Evolutionary conservation across 2,888 invertebrate species (phyloP).

Genomic region (Apamea monoglypha): DNA sequence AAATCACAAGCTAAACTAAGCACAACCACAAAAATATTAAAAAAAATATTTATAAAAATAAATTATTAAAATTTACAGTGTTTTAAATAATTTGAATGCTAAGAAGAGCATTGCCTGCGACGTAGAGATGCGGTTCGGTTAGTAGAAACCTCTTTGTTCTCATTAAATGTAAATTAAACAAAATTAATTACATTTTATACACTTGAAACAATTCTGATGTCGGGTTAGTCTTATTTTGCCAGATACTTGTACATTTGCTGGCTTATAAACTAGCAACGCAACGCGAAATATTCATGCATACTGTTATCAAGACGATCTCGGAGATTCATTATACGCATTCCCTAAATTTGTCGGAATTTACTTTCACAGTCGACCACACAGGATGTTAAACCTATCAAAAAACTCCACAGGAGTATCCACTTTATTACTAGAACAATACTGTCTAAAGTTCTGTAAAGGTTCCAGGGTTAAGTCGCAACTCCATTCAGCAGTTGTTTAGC

Average conservation of each 20-base stretch:
- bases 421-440: background rate
- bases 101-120: background rate
- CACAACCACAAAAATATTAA: background rate
- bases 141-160: slow-evolving; percentile 13
- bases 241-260: slow-evolving; percentile 25
- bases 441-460: slow-evolving; percentile 35
- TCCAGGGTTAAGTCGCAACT: slow-evolving; percentile 57
- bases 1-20: background rate
- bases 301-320: slow-evolving; percentile 63
- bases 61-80: background rate
- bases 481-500: slow-evolving; percentile 66
- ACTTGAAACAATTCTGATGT: slow-evolving; percentile 9
- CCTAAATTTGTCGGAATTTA: slow-evolving; percentile 67
- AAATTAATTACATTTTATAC: slow-evolving; percentile 47
- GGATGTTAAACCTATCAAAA: slow-evolving; percentile 38
- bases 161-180: slow-evolving; percentile 22
- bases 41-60: background rate
- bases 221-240: slow-evolving; percentile 22
- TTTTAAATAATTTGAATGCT: slow-evolving; percentile 7
- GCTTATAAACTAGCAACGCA: slow-evolving; percentile 23
- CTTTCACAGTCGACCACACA: slow-evolving; percentile 64
- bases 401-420: slow-evolving; percentile 28
- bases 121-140: slow-evolving; percentile 5
- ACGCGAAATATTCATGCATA: slow-evolving; percentile 59
- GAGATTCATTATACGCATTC: slow-evolving; percentile 66